Conservation (phyloP, 1,140 invertebrate genomes). For the Drosophila pachea region DNA sequence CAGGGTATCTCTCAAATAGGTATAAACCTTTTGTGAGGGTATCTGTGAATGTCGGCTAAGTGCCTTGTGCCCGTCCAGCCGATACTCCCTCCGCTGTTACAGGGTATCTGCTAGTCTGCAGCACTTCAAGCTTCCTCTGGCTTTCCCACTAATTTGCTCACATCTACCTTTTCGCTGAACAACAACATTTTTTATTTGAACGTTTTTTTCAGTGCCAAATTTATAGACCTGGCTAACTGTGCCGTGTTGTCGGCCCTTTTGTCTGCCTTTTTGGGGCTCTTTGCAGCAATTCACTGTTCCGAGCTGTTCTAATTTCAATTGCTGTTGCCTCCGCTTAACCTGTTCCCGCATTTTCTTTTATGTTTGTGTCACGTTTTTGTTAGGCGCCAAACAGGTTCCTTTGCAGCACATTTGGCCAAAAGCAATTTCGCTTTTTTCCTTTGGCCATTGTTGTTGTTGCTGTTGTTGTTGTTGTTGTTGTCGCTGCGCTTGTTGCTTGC, state of each 20-base stretch:
- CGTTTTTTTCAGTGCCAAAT: constrained; percentile 26
- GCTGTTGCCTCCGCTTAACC: constrained; percentile 53
- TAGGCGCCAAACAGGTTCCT: constrained; percentile 64
- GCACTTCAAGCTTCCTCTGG: not conserved
- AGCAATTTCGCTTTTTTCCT: constrained; percentile 60
- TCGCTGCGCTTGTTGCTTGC: constrained; percentile 40
- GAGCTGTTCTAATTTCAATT: constrained; percentile 70
- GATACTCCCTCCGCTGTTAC: not conserved
- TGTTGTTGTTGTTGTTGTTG: not conserved
- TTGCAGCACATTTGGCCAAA: constrained; percentile 22
- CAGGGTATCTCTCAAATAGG: not conserved
- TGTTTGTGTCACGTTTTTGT: constrained; percentile 69
- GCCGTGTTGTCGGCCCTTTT: constrained; percentile 29
- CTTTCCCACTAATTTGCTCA: constrained; percentile 1
- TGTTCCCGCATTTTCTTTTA: constrained; percentile 71
- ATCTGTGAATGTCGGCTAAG: too few species aligned
- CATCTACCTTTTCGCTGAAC: not conserved
- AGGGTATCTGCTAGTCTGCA: not conserved
- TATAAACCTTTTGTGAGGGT: too few species aligned
- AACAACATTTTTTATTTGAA: constrained; percentile 15
- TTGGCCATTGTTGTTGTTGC: not conserved
- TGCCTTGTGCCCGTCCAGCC: too few species aligned
- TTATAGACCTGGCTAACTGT: constrained; percentile 55
- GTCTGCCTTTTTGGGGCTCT: constrained; percentile 10
- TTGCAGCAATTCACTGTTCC: constrained; percentile 57